These are phyloP conservation scores for Serrognathus titanus DNA, from an alignment of 2,888 invertebrate genomes.

Conservation along the genomic window DNA sequence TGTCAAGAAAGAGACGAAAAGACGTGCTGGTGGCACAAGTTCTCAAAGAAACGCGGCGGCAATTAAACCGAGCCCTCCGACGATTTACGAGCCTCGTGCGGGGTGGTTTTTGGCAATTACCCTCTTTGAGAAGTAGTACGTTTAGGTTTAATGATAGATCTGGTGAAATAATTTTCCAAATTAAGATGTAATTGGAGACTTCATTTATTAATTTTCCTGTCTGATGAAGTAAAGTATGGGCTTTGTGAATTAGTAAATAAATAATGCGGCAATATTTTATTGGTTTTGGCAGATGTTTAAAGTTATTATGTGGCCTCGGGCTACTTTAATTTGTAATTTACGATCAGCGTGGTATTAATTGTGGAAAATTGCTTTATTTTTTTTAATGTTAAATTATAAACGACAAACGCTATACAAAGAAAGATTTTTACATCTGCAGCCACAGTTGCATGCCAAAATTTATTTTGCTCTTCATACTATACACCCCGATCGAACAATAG, in stretches of 20 bases:
- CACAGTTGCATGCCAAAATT: too few species aligned
- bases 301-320: too few species aligned
- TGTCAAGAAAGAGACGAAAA: slow-evolving; percentile 2
- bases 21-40: slow-evolving; percentile 6
- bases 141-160: slow-evolving; percentile 24
- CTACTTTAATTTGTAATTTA: background rate
- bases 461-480: too few species aligned
- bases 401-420: too few species aligned
- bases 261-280: too few species aligned
- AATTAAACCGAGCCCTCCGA: slow-evolving; percentile 10
- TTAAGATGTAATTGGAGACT: background rate
- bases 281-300: too few species aligned
- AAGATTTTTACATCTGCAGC: too few species aligned
- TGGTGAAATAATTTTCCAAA: slow-evolving; percentile 11
- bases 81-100: slow-evolving; percentile 27
- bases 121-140: slow-evolving; percentile 24
- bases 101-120: slow-evolving; percentile 27
- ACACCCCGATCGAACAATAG: too few species aligned
- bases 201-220: slow-evolving; percentile 8
- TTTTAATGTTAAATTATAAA: too few species aligned
- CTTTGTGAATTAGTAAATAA: too few species aligned
- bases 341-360: too few species aligned
- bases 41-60: slow-evolving; percentile 1
- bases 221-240: background rate
- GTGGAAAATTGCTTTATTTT: too few species aligned